Percentiles rank a stretch among this genome's conserved stretches.
Conservation (phyloP, 2,797 vertebrate genomes). For the Falco columbarius region DNA sequence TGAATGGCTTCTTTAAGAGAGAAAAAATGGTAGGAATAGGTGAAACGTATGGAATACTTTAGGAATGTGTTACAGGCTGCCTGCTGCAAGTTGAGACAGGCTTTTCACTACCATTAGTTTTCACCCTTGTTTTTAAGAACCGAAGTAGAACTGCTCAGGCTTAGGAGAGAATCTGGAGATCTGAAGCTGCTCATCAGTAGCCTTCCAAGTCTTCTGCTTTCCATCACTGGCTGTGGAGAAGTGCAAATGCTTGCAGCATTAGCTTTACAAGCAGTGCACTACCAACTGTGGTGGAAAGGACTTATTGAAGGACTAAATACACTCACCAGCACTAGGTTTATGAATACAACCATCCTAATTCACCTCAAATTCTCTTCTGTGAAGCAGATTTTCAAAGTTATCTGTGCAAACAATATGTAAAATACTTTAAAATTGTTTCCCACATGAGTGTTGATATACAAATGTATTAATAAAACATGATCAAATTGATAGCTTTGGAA, state of each 20-base stretch:
- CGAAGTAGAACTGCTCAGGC: not conserved
- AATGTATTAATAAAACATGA: not conserved
- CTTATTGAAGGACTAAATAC: not conserved
- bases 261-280: not conserved
- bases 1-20: not conserved
- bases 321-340: not conserved
- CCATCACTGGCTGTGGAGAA: not conserved
- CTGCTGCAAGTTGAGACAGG: not conserved
- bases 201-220: not conserved
- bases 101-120: not conserved
- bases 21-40: not conserved
- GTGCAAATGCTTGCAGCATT: not conserved
- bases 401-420: not conserved
- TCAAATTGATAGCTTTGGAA: not conserved
- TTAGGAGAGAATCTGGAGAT: not conserved
- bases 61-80: not conserved
- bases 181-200: not conserved
- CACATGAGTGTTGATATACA: not conserved
- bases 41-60: rapidly evolving
- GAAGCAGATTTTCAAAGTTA: not conserved
- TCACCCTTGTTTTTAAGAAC: not conserved
- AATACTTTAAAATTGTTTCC: not conserved
- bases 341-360: not conserved
- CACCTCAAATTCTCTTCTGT: not conserved
- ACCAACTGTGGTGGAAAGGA: not conserved